phyloP scores from a whole-genome alignment of 2,888 invertebrate species.

The Germaria angustata region DNA sequence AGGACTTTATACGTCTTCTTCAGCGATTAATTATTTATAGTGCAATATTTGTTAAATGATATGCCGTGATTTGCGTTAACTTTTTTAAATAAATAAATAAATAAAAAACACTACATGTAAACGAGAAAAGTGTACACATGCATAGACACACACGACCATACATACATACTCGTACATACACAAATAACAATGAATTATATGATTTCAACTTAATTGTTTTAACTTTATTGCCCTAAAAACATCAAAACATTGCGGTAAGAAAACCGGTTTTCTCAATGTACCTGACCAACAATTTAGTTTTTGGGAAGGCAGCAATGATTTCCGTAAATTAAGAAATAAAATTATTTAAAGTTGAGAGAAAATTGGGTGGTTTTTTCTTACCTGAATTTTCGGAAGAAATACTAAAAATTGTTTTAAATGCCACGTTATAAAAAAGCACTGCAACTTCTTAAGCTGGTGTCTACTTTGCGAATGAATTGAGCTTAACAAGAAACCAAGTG shows the following conservation, averaged over 20 bases:
- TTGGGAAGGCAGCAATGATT: neutral
- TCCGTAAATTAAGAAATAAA: neutral
- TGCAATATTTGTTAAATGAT: too few species aligned
- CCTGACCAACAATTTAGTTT: neutral
- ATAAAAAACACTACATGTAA: too few species aligned
- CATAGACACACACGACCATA: neutral
- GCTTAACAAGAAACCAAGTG: neutral
- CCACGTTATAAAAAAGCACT: conserved; percentile 3
- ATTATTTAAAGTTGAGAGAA: neutral
- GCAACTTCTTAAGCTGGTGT: conserved; percentile 37
- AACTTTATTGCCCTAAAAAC: conserved; percentile 24
- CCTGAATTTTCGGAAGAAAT: neutral
- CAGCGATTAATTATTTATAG: too few species aligned
- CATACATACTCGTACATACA: neutral
- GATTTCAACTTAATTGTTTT: neutral
- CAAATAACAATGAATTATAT: too few species aligned
- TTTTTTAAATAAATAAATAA: too few species aligned
- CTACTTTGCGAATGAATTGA: conserved; percentile 28
- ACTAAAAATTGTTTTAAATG: neutral
- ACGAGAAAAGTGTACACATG: too few species aligned
- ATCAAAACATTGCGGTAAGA: conserved; percentile 20
- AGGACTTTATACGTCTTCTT: too few species aligned
- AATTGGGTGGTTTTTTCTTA: conserved; percentile 2
- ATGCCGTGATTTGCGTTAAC: too few species aligned
- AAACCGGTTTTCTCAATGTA: conserved; percentile 43